Conservation (phyloP, 1,140 invertebrate genomes). For the Sitobion miscanthi region DNA sequence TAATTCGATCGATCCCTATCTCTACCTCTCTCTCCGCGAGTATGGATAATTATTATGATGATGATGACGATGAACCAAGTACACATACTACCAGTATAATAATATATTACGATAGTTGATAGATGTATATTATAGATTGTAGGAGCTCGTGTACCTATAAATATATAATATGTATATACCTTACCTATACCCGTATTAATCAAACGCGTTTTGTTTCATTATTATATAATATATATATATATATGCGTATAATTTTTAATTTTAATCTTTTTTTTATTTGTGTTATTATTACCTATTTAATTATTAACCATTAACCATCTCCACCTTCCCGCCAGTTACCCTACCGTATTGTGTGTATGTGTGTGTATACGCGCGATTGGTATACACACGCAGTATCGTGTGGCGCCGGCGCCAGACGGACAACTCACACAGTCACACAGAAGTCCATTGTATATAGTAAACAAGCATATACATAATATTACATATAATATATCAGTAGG, state of each 20-base stretch:
- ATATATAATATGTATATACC: neutral
- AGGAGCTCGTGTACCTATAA: neutral
- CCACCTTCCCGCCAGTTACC: neutral
- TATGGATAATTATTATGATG: neutral
- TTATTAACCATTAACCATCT: constrained; percentile 48
- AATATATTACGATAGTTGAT: neutral
- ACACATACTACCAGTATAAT: neutral
- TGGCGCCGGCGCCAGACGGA: constrained; percentile 53
- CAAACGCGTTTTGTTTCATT: neutral
- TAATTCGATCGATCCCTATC: constrained; percentile 40
- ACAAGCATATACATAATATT: neutral
- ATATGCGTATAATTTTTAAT: constrained; percentile 1
- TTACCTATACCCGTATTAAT: neutral
- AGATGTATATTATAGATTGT: no score
- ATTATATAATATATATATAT: neutral
- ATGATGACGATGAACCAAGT: neutral
- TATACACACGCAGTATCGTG: constrained; percentile 8
- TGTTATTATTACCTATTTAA: constrained; percentile 34
- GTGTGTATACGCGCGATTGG: neutral
- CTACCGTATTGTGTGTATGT: neutral
- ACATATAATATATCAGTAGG: neutral
- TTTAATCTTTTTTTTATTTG: constrained; percentile 1
- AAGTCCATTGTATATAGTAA: constrained; percentile 32
- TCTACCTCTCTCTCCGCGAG: neutral
- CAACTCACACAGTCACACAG: constrained; percentile 21